Evolutionary conservation across 2,888 invertebrate genomes (phyloP), one percentile per base, ranked within the genome.

Genomic region (Hipparchia semele): DNA sequence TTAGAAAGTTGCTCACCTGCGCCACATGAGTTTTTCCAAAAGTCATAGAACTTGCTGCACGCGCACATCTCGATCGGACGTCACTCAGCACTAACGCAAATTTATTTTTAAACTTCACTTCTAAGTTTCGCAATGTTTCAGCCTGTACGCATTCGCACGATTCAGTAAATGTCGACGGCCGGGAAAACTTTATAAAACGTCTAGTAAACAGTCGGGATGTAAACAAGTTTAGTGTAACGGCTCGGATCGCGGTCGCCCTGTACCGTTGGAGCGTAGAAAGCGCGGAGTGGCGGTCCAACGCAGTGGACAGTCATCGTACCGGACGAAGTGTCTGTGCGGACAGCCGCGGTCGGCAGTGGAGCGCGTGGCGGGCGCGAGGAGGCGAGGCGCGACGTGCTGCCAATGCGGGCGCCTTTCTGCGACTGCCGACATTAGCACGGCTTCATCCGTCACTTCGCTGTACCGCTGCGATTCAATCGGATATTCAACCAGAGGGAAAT

Each of bases 31-130:
- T 90, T 92, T 88, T 86, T 93, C 91, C 92, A 92, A 86, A 93
- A 94, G 85, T 92, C 92, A 83, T 87, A 92, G 86, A 93, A 92
- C 84, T 93, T 92, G 87, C 91, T 93, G 87, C 94, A 94, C 83
- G 91, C 83, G 85, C 93, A 90, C 94, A 94, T 94, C 87, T 90
- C 83, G 88, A 79, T 80, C 79, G 79, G 82, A 83, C 88, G 89
- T 90, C 90, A 90, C 91, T 86, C 82, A 84, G 83, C 88, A 90
- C 90, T 86, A 87, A 83, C 88, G 91, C 90, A 89, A 92, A 92
- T 90, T 90, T 94, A 93, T 93, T 93, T 92, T 91, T 93, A 93
- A 92, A 94, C 91, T 92, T 92, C 92, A 93, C 93, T 91, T 88
- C 88, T 90, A 91, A 89, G 92, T 92, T 93, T 93, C 91, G 91